Conservation (phyloP, 2,888 invertebrate species). For the Hyppa rectilinea region DNA sequence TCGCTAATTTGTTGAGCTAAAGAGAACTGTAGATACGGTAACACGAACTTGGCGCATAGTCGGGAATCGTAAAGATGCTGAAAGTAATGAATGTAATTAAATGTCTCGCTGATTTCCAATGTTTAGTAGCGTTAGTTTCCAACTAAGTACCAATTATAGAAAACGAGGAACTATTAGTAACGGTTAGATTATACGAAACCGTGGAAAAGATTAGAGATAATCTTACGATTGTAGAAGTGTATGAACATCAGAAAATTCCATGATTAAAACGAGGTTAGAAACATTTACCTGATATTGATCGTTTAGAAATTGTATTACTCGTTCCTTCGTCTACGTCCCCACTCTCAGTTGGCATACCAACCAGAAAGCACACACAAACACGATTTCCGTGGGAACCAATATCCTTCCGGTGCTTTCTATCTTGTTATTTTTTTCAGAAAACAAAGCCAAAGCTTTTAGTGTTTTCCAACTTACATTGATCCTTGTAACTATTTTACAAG, state of each 20-base stretch:
- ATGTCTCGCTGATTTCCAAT: slow-evolving; percentile 58
- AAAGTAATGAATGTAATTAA: slow-evolving; percentile 61
- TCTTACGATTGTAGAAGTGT: slow-evolving; percentile 20
- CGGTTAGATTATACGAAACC: slow-evolving; percentile 33
- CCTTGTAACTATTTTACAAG: slow-evolving; percentile 17
- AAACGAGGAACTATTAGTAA: slow-evolving; percentile 44
- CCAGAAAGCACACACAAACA: slow-evolving; percentile 31
- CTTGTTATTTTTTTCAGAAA: slow-evolving; percentile 14
- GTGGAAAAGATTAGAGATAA: slow-evolving; percentile 39
- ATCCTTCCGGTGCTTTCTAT: slow-evolving; percentile 38
- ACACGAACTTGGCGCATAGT: slow-evolving; percentile 53
- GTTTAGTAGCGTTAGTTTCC: slow-evolving; percentile 42
- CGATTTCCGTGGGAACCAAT: slow-evolving; percentile 46
- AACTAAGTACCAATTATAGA: slow-evolving; percentile 53
- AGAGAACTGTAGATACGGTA: slow-evolving; percentile 57
- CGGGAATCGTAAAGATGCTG: slow-evolving; percentile 57
- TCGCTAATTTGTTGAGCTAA: slow-evolving; percentile 71
- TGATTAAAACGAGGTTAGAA: slow-evolving; percentile 9
- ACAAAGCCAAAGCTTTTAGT: slow-evolving; percentile 10
- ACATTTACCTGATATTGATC: slow-evolving; percentile 26
- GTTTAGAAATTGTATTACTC: slow-evolving; percentile 32
- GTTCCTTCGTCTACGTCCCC: slow-evolving; percentile 2
- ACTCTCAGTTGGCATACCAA: slow-evolving; percentile 34
- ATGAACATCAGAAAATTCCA: slow-evolving; percentile 27
- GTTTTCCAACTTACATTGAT: slow-evolving; percentile 8